Evolutionary conservation across 2,888 invertebrate genomes (phyloP), one percentile per base, ranked within the genome.

Genomic region (Drosophila putrida): DNA sequence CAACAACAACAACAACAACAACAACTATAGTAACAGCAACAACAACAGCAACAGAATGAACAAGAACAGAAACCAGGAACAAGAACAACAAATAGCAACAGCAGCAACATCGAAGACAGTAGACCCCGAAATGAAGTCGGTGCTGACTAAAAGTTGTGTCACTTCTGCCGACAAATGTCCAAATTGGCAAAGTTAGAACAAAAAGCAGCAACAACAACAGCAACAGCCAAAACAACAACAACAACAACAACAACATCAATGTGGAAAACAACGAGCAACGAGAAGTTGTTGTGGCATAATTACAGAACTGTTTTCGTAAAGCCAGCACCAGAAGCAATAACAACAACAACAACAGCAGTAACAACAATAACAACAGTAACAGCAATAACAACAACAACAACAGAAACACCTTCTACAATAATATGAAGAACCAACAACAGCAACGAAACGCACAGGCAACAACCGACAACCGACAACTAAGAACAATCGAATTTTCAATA

Each of bases 131-230:
- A 63, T 54, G 47, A 75, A 82, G 65, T 60, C 61, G 71, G 58
- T 49, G 49, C 63, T 60, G 54, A 57, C 54, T 75, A 54, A 75
- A 77, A 80, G 63, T 81, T 78, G 70, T 81, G 61, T 81, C 82
- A 65, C 72, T 82, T 68, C 51, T 78, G 53, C 61, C 75, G 62
- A 65, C 86, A 71, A 71, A 70, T 71, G 68, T 80, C 75, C 82
- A 89, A 83, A 83, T 88, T 89, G 83, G 85, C 88, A 81, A 87
- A 89, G 89, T 87, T 83, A 71, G 61, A 81, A 88, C 83, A 77
- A 80, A 80, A 81, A 72, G 20, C 58, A 63, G 11, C 38, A 54
- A 11, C 36, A 72, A 20, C 49, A 57, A 11, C 46, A 38, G 5
- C 15, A 59, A 20, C 36, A 63, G 31, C 13, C 39, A 27, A 39